These are phyloP conservation scores for Vulpes ferrilata DNA, from an alignment of 2,113 vertebrate genomes.

Conservation along the genomic window DNA sequence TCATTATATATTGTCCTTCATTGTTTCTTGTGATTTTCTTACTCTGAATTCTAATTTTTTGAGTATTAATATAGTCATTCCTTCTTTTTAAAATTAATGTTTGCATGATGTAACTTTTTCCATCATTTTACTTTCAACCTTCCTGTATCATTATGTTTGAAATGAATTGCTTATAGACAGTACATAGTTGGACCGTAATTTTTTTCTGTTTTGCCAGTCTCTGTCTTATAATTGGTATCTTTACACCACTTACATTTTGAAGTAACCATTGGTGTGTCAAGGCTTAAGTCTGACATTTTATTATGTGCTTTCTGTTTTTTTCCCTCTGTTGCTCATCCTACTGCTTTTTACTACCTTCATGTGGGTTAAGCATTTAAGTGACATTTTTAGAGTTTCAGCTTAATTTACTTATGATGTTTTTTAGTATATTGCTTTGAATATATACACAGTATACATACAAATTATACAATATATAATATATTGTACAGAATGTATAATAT, in stretches of 20 bases:
- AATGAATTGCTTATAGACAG: background rate
- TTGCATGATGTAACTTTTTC: background rate
- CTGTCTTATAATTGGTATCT: conserved; percentile 25
- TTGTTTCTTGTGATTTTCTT: background rate
- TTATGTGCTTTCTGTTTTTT: background rate
- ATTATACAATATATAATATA: background rate
- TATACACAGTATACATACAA: background rate
- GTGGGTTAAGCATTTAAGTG: background rate
- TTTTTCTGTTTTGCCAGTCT: background rate
- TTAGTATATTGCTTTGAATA: background rate
- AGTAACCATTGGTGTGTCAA: background rate
- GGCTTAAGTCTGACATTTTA: background rate
- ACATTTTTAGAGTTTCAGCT: background rate
- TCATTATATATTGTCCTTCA: background rate
- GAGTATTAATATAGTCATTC: background rate
- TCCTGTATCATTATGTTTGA: background rate
- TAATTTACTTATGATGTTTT: background rate
- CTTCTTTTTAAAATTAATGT: background rate
- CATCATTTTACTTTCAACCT: background rate
- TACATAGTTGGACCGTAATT: background rate
- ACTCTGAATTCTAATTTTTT: background rate
- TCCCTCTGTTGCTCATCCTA: background rate
- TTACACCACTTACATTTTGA: conserved; percentile 25
- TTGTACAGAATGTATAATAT: background rate
- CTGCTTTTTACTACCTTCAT: background rate